Conservation (phyloP, 2,113 vertebrate genomes). For the Vicugna pacos region DNA sequence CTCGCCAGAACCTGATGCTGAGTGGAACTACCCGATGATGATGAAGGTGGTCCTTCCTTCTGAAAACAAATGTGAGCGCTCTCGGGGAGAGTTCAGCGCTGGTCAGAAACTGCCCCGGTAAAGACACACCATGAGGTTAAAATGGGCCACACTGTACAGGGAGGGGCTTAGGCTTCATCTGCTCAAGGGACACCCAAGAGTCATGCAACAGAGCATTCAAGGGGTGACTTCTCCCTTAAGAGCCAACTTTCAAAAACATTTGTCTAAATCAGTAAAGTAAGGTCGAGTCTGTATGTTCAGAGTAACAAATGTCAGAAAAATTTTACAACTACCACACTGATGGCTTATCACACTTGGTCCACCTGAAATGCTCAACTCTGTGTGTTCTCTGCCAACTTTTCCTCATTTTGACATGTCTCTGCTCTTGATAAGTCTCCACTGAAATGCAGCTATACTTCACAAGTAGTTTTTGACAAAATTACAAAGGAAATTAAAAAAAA, state of each 20-base stretch:
- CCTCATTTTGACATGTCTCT: not conserved
- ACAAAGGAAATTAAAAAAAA: not conserved
- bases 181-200: not conserved
- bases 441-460: not conserved
- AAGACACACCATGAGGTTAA: not conserved
- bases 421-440: not conserved
- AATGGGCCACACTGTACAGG: not conserved
- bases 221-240: not conserved
- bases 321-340: not conserved
- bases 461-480: not conserved
- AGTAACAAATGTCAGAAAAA: not conserved
- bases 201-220: not conserved
- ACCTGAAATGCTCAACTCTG: not conserved
- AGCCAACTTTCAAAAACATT: not conserved
- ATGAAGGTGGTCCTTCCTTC: not conserved
- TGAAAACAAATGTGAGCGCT: not conserved
- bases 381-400: not conserved
- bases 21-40: not conserved
- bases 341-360: not conserved
- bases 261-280: not conserved
- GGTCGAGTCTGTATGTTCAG: not conserved
- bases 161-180: not conserved
- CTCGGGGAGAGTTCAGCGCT: not conserved
- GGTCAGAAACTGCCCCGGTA: not conserved
- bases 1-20: not conserved